These are phyloP conservation scores for Oithona nana DNA, from an alignment of 2,888 invertebrate genomes.

Conservation along the genomic window DNA sequence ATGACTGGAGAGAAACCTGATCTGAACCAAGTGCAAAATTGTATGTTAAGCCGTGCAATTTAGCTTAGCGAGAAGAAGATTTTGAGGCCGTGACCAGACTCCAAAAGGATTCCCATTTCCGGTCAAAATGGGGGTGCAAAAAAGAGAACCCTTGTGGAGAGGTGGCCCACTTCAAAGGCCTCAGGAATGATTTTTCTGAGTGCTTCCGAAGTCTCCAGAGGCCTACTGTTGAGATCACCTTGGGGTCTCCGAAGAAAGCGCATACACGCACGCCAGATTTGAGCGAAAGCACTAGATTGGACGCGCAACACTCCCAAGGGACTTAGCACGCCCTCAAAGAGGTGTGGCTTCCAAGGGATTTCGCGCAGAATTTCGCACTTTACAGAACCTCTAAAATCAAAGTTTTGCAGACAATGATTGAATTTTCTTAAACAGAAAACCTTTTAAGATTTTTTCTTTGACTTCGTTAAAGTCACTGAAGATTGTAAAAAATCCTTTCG, in stretches of 20 bases:
- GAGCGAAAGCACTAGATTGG: neutral
- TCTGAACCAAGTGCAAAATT: neutral
- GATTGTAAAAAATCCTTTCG: too few species aligned
- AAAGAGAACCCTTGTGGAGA: neutral
- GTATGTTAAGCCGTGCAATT: neutral
- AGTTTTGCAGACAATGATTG: too few species aligned
- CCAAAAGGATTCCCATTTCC: neutral
- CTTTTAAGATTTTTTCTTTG: too few species aligned
- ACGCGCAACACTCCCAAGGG: neutral
- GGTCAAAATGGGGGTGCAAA: neutral
- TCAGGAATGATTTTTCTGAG: neutral
- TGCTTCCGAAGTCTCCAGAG: neutral
- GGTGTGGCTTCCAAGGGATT: neutral
- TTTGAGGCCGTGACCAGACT: neutral
- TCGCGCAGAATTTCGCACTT: too few species aligned
- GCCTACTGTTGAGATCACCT: neutral
- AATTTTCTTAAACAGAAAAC: too few species aligned
- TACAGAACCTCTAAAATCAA: too few species aligned
- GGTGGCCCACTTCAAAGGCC: neutral
- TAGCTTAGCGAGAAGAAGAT: neutral
- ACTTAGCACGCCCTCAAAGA: neutral
- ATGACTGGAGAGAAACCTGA: constrained; percentile 13
- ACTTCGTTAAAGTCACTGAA: too few species aligned
- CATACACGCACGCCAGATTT: neutral
- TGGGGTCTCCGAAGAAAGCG: neutral